Evolutionary conservation across 2,888 invertebrate species (phyloP).

Genomic region (Endotricha flammealis): DNA sequence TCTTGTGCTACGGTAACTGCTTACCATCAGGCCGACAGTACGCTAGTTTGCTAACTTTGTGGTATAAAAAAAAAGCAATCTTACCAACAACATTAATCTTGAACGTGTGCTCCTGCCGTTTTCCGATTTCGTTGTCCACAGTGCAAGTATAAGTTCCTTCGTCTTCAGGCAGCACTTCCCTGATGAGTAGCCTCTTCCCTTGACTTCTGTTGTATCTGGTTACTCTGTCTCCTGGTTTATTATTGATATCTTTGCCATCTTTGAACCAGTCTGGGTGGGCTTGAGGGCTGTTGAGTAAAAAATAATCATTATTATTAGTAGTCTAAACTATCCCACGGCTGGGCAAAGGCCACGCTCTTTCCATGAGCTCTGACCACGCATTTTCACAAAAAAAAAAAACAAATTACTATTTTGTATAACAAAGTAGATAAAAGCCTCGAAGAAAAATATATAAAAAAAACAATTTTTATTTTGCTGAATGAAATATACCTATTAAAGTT

Average conservation of each 20-base stretch:
- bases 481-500: too few relatives aligned
- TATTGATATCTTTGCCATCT: slow-evolving; percentile 45
- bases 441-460: too few relatives aligned
- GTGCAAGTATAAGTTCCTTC: slow-evolving; percentile 52
- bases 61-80: slow-evolving; percentile 32
- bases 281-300: slow-evolving; percentile 39
- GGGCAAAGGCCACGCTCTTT: too few relatives aligned
- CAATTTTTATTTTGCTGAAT: too few relatives aligned
- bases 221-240: slow-evolving; percentile 39
- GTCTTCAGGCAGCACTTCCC: slow-evolving; percentile 43
- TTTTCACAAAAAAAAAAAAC: too few relatives aligned
- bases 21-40: too few relatives aligned
- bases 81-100: slow-evolving; percentile 53
- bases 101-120: slow-evolving; percentile 43
- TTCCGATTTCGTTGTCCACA: slow-evolving; percentile 47
- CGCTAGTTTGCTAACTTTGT: slow-evolving; percentile 10
- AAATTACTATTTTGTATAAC: too few relatives aligned
- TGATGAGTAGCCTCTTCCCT: slow-evolving; percentile 56
- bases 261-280: slow-evolving; percentile 57
- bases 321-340: too few relatives aligned
- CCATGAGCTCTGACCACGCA: too few relatives aligned
- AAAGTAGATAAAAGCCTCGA: too few relatives aligned
- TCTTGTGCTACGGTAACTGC: too few relatives aligned
- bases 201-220: slow-evolving; percentile 56
- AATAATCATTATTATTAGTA: background rate